Conservation (phyloP, 2,113 vertebrate species). For the Phalacrocorax aristotelis region DNA sequence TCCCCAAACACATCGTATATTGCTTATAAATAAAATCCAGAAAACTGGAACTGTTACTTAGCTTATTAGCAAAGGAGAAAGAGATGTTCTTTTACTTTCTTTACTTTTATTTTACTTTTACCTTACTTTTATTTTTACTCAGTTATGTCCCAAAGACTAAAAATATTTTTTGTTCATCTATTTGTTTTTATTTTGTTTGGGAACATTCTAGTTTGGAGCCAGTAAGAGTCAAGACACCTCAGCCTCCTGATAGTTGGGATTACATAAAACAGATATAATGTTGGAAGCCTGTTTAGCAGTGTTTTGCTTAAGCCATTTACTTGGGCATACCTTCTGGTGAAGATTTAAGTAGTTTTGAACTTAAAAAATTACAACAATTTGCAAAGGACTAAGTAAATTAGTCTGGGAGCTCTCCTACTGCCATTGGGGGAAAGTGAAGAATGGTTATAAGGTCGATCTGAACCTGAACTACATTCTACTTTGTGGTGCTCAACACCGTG, state of each 20-base stretch:
- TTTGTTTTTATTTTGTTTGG: neutral
- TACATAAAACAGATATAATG: neutral
- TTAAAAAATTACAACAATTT: neutral
- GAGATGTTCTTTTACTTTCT: neutral
- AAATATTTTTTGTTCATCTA: neutral
- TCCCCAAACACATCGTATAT: neutral
- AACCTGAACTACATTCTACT: neutral
- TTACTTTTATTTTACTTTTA: too few relatives aligned
- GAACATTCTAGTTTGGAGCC: neutral
- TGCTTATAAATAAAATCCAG: neutral
- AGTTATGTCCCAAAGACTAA: neutral
- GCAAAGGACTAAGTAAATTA: neutral
- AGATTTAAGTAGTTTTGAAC: neutral
- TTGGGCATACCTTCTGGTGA: neutral
- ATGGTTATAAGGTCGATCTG: neutral
- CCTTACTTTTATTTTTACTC: neutral
- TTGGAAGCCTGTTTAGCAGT: neutral
- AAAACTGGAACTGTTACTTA: neutral
- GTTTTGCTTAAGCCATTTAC: neutral
- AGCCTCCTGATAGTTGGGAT: neutral
- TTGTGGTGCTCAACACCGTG: rapidly evolving
- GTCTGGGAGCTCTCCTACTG: neutral
- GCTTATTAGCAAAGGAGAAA: neutral
- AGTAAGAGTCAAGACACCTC: neutral
- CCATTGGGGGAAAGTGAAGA: neutral